Evolutionary conservation across 2,888 invertebrate genomes (phyloP).

Genomic region (Saturnia pavonia): DNA sequence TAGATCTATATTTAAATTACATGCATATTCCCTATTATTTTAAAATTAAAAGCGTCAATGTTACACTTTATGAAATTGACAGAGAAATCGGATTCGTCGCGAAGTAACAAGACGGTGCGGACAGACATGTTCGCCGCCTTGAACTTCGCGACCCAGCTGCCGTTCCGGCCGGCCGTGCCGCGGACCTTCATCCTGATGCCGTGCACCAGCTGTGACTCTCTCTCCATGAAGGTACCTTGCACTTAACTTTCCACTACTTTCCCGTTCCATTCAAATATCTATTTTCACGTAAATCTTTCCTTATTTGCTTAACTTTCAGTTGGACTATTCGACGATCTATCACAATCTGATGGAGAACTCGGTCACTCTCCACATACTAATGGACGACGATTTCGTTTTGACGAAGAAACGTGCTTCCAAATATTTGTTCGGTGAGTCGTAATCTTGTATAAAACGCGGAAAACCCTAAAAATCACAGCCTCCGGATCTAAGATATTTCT

Average conservation of each 20-base stretch:
- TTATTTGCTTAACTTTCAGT: conserved; percentile 65
- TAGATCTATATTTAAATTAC: no score
- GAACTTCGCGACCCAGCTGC: conserved; percentile 86
- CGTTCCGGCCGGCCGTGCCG: conserved; percentile 92
- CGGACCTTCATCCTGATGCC: conserved; percentile 91
- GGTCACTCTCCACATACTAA: conserved; percentile 90
- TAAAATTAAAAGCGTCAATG: no score
- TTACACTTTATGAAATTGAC: conserved; percentile 7
- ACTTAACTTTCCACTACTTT: not conserved
- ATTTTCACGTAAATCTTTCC: no score
- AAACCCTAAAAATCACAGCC: not conserved
- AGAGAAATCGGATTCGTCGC: conserved; percentile 58
- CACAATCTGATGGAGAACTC: conserved; percentile 91
- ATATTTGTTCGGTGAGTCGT: conserved; percentile 86
- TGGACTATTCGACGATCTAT: conserved; percentile 91
- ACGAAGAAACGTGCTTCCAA: conserved; percentile 87
- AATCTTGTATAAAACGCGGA: not conserved
- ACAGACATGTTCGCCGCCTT: conserved; percentile 89
- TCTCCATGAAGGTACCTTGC: conserved; percentile 83
- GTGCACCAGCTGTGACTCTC: conserved; percentile 87
- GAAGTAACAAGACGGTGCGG: conserved; percentile 45
- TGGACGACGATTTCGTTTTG: conserved; percentile 90
- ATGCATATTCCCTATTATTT: no score
- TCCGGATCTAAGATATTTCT: no score
- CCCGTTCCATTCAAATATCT: not conserved